Conservation (phyloP, 2,113 vertebrate species). For the Pontoporia blainvillei region DNA sequence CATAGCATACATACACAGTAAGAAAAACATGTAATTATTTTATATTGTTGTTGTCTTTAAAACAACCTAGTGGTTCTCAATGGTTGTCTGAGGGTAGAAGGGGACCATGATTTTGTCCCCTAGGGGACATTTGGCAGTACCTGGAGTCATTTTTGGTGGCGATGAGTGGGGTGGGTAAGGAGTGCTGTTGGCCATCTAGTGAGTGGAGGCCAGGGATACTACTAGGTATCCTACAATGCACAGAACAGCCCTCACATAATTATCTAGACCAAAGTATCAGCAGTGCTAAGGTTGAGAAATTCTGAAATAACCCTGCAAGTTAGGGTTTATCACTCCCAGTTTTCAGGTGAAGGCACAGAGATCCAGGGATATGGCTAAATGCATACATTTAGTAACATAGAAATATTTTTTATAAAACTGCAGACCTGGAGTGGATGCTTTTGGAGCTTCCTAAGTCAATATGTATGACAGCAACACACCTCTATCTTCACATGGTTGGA, state of each 20-base stretch:
- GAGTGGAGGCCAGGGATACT: not conserved
- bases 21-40: not conserved
- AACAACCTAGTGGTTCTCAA: not conserved
- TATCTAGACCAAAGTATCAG: not conserved
- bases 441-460: not conserved
- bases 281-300: not conserved
- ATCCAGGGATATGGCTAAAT: not conserved
- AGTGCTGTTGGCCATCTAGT: not conserved
- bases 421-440: not conserved
- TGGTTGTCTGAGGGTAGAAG: not conserved
- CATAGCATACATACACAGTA: not conserved
- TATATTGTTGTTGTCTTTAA: not conserved
- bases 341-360: not conserved
- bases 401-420: not conserved
- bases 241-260: not conserved
- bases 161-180: too few species aligned
- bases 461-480: not conserved
- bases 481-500: not conserved
- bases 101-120: not conserved
- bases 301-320: not conserved
- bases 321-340: not conserved
- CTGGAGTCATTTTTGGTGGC: not conserved
- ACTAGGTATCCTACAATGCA: not conserved
- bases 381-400: not conserved
- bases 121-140: not conserved